A percentile compares a stretch with the other conserved stretches of the same genome.
These are phyloP conservation scores for Corella eumyota DNA, from an alignment of 23 tunicate genomes.

Conservation along the genomic window DNA sequence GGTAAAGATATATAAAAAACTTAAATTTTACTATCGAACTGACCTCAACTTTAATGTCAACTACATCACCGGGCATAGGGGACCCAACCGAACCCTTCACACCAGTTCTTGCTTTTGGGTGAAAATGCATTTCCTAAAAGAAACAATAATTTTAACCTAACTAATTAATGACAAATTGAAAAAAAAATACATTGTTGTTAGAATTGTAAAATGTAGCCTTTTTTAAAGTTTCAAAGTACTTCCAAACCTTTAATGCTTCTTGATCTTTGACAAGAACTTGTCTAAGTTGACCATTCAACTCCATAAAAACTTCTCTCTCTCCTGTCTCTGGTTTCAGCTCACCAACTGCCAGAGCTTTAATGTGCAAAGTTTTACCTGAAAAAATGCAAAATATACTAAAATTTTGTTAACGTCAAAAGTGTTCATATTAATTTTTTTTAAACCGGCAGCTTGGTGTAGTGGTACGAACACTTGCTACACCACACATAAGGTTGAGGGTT, in stretches of 20 bases:
- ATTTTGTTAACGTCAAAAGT: not conserved
- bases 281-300: conserved; percentile 84
- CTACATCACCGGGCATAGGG: conserved; percentile 99
- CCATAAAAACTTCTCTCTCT: conserved; percentile 94
- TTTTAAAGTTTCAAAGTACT: too few relatives aligned
- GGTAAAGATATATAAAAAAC: too few relatives aligned
- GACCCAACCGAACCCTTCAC: conserved; percentile 91
- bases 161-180: not conserved
- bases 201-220: not conserved
- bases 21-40: too few relatives aligned
- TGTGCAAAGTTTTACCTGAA: conserved; percentile 89
- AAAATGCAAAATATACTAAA: not conserved
- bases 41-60: conserved; percentile 78
- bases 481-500: too few relatives aligned
- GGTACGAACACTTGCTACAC: too few relatives aligned
- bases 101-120: conserved; percentile 88
- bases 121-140: conserved; percentile 82
- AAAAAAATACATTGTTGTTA: not conserved
- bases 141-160: not conserved
- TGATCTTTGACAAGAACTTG: conserved; percentile 71
- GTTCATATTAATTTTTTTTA: not conserved
- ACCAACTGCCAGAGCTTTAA: conserved; percentile 92
- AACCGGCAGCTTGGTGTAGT: too few relatives aligned
- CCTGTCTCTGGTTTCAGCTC: conserved; percentile 82
- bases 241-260: conserved; percentile 81